Conservation (phyloP, 2,113 vertebrate species). For the Daphoenositta chrysoptera region DNA sequence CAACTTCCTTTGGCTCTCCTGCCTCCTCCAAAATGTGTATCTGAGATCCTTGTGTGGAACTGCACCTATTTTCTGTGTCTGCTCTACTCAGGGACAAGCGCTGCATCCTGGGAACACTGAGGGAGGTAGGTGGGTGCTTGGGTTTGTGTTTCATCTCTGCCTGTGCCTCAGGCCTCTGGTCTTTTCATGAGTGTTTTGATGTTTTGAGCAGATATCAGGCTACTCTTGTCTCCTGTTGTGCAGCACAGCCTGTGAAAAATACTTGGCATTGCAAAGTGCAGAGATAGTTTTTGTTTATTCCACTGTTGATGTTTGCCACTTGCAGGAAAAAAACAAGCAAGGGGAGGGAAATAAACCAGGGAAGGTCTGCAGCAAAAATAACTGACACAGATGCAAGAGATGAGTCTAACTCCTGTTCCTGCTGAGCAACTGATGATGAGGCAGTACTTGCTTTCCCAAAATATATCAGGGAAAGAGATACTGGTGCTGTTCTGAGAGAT, state of each 20-base stretch:
- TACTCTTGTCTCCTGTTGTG: neutral
- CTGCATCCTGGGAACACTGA: neutral
- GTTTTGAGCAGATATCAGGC: neutral
- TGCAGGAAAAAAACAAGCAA: neutral
- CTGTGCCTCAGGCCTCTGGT: neutral
- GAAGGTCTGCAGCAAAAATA: neutral
- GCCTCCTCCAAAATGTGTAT: neutral
- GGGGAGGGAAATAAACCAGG: neutral
- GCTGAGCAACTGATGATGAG: constrained; percentile 57
- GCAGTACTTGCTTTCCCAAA: constrained; percentile 27
- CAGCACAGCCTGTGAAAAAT: neutral
- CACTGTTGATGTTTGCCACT: neutral
- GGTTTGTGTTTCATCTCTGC: neutral
- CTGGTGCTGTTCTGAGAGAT: neutral
- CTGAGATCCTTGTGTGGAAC: neutral
- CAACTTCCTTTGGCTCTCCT: neutral
- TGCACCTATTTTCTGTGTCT: neutral
- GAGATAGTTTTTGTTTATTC: neutral
- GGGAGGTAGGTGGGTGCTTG: neutral
- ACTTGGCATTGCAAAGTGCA: neutral
- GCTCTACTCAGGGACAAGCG: rapidly evolving
- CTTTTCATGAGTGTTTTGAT: neutral
- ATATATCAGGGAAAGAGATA: neutral
- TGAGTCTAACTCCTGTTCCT: constrained; percentile 1
- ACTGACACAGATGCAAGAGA: constrained; percentile 12